A percentile compares a stretch with the other conserved stretches of the same genome.
These are phyloP conservation scores for Falco naumanni DNA, from an alignment of 2,797 vertebrate species.

Conservation along the genomic window DNA sequence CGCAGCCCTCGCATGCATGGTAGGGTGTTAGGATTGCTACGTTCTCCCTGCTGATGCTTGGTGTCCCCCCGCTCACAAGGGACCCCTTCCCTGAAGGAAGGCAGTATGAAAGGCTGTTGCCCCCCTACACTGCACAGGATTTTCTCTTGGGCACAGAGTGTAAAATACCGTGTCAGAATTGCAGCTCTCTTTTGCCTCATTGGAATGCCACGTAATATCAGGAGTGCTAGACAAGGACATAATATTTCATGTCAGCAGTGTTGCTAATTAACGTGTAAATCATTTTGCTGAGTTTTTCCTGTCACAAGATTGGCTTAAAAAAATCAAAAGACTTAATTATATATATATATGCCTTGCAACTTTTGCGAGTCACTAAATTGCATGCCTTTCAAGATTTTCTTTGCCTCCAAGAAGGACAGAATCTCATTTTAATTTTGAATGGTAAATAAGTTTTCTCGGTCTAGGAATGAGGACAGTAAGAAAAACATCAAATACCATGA, in stretches of 20 bases:
- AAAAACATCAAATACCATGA: slow-evolving; percentile 51
- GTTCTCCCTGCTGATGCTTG: neutral
- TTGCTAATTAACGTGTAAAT: neutral
- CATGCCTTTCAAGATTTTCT: slow-evolving; percentile 22
- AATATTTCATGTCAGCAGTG: neutral
- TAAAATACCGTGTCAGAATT: neutral
- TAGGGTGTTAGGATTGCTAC: neutral
- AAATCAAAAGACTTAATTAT: neutral
- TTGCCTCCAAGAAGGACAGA: neutral
- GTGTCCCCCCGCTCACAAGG: neutral
- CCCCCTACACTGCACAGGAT: neutral
- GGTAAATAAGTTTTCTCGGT: slow-evolving; percentile 34
- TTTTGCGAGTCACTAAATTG: neutral
- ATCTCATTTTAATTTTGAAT: slow-evolving; percentile 34
- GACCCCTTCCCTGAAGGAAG: neutral
- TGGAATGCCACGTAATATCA: neutral
- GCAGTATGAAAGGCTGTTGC: neutral
- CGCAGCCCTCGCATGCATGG: rapidly evolving
- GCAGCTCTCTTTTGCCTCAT: neutral
- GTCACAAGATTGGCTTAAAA: neutral
- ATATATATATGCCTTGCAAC: neutral
- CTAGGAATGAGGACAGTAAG: slow-evolving; percentile 23
- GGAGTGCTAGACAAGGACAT: neutral
- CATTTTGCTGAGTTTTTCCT: neutral
- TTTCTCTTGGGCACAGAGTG: neutral